Evolutionary conservation across 2,888 invertebrate genomes (phyloP), one percentile per base, ranked within the genome.

Genomic region (Cheilosia urbana): DNA sequence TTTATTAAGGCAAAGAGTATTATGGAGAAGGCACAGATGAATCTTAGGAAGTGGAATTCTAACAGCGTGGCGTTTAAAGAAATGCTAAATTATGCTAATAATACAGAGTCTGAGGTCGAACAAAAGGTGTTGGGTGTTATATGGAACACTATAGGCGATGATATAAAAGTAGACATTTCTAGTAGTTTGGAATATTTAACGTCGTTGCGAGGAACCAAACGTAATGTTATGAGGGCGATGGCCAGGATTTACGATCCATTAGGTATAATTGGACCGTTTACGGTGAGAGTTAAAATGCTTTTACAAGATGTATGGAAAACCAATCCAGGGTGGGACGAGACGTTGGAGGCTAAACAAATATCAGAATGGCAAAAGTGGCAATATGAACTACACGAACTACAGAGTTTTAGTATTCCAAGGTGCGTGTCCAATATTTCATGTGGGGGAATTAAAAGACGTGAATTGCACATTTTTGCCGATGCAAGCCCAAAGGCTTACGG

Each of bases 1-100:
- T 40, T 11, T 40, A 27, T 27, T 27, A 27, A 27, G 27, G 27
- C 27, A 27, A 27, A 27, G 27, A 27, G 27, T 27, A 27, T 27
- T 27, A 27, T 27, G 27, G 27, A 27, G 27, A 27, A 27, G 27
- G 40, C 40, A 40, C 40, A 40, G 13, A 40, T 40, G 40, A 76
- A 83, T n/a, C 47, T 88, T 30, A 53, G 85, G 13, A 85, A 88
- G 49, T 88, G 87, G 87, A 87, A 81, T 69, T 65, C 81, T 40
- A 75, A 76, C 51, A 49, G 68, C n/a, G 6, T 57, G 1, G 30
- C n/a, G 4, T 47, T 51, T 27, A 42, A 49, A 34, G n/a, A 49
- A 40, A 15, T 21, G 24, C 19, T 65, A 79, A 60, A 87, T 27
- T 27, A 27, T 27, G 27, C 27, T 27, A 27, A 27, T 27, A 27